A percentile compares a stretch with the other conserved stretches of the same genome.
Evolutionary conservation across 2,888 invertebrate genomes (phyloP).

Genomic region (Synergus itoensis): DNA sequence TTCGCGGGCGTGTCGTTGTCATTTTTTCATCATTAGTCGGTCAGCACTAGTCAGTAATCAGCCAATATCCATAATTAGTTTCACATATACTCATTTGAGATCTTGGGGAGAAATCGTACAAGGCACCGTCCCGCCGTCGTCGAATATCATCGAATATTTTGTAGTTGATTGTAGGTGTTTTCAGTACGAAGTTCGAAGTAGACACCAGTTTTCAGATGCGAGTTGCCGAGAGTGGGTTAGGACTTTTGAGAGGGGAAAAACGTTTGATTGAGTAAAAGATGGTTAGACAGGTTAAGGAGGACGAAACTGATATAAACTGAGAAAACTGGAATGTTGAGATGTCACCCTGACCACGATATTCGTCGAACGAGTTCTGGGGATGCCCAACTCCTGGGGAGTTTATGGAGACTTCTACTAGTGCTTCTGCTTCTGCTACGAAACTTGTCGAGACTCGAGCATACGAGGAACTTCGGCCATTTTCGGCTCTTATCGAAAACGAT

Average conservation of each 20-base stretch:
- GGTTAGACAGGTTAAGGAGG: neutral
- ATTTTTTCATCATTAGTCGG: neutral
- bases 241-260: neutral
- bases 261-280: neutral
- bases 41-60: neutral
- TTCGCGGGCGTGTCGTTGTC: slow-evolving; percentile 20
- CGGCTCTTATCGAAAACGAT: neutral
- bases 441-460: neutral
- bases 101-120: neutral
- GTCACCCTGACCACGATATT: slow-evolving; percentile 5
- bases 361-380: neutral
- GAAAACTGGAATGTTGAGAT: neutral
- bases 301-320: neutral
- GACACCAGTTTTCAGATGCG: neutral
- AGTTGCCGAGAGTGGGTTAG: neutral
- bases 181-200: neutral
- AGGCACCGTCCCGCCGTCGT: neutral
- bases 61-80: neutral
- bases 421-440: neutral
- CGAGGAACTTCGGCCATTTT: slow-evolving; percentile 9
- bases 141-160: neutral
- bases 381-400: slow-evolving; percentile 12
- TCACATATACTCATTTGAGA: neutral
- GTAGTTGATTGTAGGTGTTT: neutral
- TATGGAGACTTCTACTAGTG: neutral